Conservation (phyloP, 2,888 invertebrate species). For the Mesodorylaimus sp. region DNA sequence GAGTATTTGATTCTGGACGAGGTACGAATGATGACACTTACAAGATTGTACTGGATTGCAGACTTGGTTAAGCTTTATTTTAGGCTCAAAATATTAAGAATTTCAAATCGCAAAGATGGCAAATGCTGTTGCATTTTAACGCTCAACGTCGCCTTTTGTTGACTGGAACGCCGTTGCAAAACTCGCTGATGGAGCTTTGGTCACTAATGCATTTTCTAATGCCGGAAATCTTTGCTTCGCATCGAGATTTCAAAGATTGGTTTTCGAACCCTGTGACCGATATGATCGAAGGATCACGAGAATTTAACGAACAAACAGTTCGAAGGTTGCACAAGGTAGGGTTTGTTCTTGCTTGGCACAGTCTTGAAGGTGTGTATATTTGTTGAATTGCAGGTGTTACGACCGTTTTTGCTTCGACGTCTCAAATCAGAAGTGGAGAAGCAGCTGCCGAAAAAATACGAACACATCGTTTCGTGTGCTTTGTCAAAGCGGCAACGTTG, state of each 20-base stretch:
- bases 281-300: conserved; percentile 79
- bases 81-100: conserved; percentile 97
- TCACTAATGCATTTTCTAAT: conserved; percentile 93
- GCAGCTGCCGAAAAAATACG: conserved; percentile 88
- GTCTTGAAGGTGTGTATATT: not conserved
- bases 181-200: conserved; percentile 89
- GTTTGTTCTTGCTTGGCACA: not conserved
- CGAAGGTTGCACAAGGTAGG: conserved; percentile 65
- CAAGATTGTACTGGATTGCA: too few relatives aligned
- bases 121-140: conserved; percentile 77
- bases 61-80: too few relatives aligned
- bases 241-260: conserved; percentile 89
- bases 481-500: conserved; percentile 85
- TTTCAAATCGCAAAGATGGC: conserved; percentile 97
- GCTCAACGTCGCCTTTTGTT: conserved; percentile 70
- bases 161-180: conserved; percentile 86
- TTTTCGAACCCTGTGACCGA: conserved; percentile 90
- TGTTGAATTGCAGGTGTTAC: conserved; percentile 46
- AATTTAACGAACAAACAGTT: conserved; percentile 72
- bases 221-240: conserved; percentile 88
- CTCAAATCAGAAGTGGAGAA: conserved; percentile 87
- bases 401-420: conserved; percentile 76
- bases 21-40: too few relatives aligned
- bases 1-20: conserved; percentile 88
- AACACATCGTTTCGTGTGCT: conserved; percentile 78